Percentiles rank a stretch among this genome's conserved stretches.
Conservation (phyloP, 2,797 vertebrate genomes). For the Cynodonichthys magdalenae region DNA sequence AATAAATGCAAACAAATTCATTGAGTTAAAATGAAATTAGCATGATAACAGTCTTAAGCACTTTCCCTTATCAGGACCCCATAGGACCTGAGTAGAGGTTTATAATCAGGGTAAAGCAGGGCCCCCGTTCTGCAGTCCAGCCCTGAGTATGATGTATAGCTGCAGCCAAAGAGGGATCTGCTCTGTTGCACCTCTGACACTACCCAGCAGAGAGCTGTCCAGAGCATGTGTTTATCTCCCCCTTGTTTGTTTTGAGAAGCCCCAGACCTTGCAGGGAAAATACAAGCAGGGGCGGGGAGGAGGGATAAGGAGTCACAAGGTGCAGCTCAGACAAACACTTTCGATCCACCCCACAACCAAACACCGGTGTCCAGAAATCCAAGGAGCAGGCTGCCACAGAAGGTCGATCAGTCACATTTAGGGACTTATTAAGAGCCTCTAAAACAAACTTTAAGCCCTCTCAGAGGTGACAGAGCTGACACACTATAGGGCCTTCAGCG, state of each 20-base stretch:
- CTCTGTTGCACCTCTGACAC: conserved; percentile 76
- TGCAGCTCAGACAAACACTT: conserved; percentile 44
- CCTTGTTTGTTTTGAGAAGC: conserved; percentile 83
- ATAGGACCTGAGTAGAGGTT: conserved; percentile 47
- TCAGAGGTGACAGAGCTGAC: conserved; percentile 34
- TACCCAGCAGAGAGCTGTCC: conserved; percentile 77
- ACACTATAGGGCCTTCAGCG: conserved; percentile 17
- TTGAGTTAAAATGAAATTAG: conserved; percentile 19
- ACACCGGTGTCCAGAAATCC: conserved; percentile 56
- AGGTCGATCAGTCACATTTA: conserved; percentile 51
- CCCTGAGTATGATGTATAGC: conserved; percentile 75
- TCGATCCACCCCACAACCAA: conserved; percentile 54
- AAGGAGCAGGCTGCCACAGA: conserved; percentile 48
- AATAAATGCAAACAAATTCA: background rate
- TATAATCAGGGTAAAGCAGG: conserved; percentile 65
- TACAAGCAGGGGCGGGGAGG: conserved; percentile 64
- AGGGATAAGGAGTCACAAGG: conserved; percentile 61
- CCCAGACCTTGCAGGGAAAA: conserved; percentile 80
- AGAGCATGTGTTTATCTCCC: conserved; percentile 78
- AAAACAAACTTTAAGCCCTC: conserved; percentile 47
- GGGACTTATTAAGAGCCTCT: conserved; percentile 34
- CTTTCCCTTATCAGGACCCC: conserved; percentile 62
- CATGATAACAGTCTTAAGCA: conserved; percentile 26
- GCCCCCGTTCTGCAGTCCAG: conserved; percentile 61
- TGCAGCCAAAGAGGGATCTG: conserved; percentile 71